Evolutionary conservation across 1,140 invertebrate species (phyloP), one percentile per base, ranked within the genome.

Genomic region (Drosophila orosa): DNA sequence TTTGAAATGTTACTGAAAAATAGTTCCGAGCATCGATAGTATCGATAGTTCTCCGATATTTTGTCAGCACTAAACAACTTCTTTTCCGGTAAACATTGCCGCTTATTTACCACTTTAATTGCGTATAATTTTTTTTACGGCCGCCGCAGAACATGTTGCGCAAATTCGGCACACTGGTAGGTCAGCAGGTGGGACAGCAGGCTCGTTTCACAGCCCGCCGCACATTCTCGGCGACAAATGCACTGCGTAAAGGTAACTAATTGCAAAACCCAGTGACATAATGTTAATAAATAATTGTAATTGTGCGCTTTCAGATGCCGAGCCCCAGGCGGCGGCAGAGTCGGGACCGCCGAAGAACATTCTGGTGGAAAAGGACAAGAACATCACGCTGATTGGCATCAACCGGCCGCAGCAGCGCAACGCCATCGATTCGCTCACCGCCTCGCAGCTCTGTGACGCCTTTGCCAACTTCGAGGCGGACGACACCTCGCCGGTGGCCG

Each of bases 351-450:
- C 71, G 0, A 66, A 66, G 27, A 80, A 48, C 19, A 78, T 91
- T 33, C 33, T 90, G 9, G 59, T 91, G 3, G 84, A 91, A 7
- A 94, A 94, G 78, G 91, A 94, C 61, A 94, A 94, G n/a, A 74
- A 91, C 47, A 92, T 97, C 15, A 95, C 94, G 24, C 93, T 95
- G 25, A 96, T 98, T 63, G 96, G 96, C n/a, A 96, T 98, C 45
- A 98, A 98, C 92, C 93, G 97, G 42, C 96, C 97, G 9, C 93
- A 94, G 12, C 95, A 95, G 75, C 94, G 96, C 47, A 99, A 99
- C 92, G 95, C 95, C 87, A 92, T 98, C 3, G 95, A 98, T 90
- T 92, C 92, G 42, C 91, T 90, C 9, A 96, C 96, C 17, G 94
- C 96, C 0, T 83, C 92, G 27, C 92, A 95, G 78, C 92, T 98